Evolutionary conservation across 30 jellyfish, hydroid and myxozoan genomes (phyloP).

Genomic region (Aurelia aurita complex sp. Pacific): DNA sequence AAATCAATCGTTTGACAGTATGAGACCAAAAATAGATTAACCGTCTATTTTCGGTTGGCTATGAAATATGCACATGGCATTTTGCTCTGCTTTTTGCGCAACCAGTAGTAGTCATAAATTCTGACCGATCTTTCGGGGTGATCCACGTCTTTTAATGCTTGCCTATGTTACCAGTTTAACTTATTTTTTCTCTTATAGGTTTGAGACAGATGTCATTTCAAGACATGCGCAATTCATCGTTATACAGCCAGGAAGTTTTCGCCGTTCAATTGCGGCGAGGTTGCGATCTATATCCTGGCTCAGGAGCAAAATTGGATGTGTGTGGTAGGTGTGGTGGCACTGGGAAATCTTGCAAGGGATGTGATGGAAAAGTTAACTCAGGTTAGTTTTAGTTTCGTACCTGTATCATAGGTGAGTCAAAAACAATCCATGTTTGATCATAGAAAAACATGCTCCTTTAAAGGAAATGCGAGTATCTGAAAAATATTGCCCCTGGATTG

Average conservation of each 20-base stretch:
- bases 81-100: too few species aligned
- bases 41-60: too few species aligned
- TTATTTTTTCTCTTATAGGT: slow-evolving; percentile 8
- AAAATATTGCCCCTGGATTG: too few species aligned
- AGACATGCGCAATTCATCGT: not conserved
- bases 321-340: slow-evolving; percentile 90
- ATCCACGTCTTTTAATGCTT: not conserved
- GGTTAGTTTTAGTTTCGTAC: slow-evolving; percentile 20
- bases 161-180: not conserved
- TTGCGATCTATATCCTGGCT: slow-evolving; percentile 70
- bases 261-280: slow-evolving; percentile 69
- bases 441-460: too few species aligned
- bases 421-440: too few species aligned
- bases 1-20: too few species aligned
- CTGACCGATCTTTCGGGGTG: too few species aligned
- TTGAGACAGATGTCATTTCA: not conserved
- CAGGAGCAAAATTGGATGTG: slow-evolving; percentile 53
- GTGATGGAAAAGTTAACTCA: slow-evolving; percentile 73
- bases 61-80: too few species aligned
- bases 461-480: too few species aligned
- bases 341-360: slow-evolving; percentile 77
- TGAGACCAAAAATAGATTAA: too few species aligned
- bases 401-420: too few species aligned
- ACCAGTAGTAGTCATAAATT: too few species aligned
- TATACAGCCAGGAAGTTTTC: slow-evolving; percentile 59